Evolutionary conservation across 2,888 invertebrate genomes (phyloP), one percentile per base, ranked within the genome.

Genomic region (Unio delphinus): DNA sequence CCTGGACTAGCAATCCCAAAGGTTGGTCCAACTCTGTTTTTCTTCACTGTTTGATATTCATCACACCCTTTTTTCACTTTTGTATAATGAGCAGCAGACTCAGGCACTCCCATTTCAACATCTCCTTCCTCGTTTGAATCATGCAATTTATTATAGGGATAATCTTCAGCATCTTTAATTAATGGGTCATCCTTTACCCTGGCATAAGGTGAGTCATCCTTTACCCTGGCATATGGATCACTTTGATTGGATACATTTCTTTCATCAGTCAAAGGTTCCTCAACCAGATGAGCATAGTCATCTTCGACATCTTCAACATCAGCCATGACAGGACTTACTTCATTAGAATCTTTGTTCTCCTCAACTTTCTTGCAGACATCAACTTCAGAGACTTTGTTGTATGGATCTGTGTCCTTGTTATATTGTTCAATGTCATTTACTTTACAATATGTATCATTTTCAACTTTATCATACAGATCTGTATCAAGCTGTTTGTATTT

Each of bases 111-210:
- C 17, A 70, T 70, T 28, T 69, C 69, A 62, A 76, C 72, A 55
- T 68, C 72, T 58, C 69, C 68, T 59, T 78, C 75, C 23, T 68
- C 70, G 64, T 72, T 67, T 45, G 55, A 67, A 62, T 67, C 75
- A 64, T 71, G 68, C 20, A 75, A 65, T 58, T 67, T 71, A 65
- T 74, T 73, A 61, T 75, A 79, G 5, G 79, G 76, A 63, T 76
- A 74, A 64, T 60, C 65, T 57, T 76, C 76, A 70, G 70, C 69
- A 23, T 73, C 69, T 28, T 65, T 66, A 59, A 70, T 74, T 34
- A 70, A 67, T 17, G 72, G 75, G 68, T 79, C 77, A 60, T 78
- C 78, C 59, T 78, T 76, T 4, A 79, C 74, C 55, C 70, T 80
- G 28, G 76, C 76, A 55, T 80, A 82, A 17, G 77, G 80, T 45